phyloP scores from a whole-genome alignment of 92 coral and sea anemone genomes.

The Umimayanthus chanpuru region DNA sequence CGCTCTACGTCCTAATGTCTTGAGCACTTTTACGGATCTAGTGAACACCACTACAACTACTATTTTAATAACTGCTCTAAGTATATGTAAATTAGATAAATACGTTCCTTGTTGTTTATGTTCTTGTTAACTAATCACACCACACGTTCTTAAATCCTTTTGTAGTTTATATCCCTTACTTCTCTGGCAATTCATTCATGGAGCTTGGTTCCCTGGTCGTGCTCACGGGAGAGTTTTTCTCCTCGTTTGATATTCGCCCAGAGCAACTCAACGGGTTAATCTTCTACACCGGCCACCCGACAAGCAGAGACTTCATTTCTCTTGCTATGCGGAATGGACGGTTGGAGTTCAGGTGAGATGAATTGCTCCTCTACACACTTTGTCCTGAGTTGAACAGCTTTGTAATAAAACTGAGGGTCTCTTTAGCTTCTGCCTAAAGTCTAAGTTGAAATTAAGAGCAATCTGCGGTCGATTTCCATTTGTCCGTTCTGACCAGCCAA shows the following conservation, averaged over 20 bases:
- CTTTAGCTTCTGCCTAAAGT: no score
- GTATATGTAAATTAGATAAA: no score
- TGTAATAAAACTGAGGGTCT: background rate
- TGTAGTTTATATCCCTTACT: slow-evolving; percentile 18
- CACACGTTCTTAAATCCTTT: background rate
- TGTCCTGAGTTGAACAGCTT: no score
- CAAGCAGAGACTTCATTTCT: background rate
- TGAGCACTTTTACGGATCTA: no score
- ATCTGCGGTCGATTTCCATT: no score
- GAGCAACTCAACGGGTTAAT: slow-evolving; percentile 33
- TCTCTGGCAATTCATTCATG: slow-evolving; percentile 41
- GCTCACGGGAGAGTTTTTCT: slow-evolving; percentile 4
- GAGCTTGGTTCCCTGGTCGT: slow-evolving; percentile 17
- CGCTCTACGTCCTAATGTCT: no score
- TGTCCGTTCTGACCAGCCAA: no score
- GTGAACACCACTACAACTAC: no score
- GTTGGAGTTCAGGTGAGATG: slow-evolving; percentile 21
- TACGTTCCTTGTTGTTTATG: no score
- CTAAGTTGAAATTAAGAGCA: no score
- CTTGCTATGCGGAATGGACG: slow-evolving; percentile 12
- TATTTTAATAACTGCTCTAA: no score
- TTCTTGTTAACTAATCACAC: background rate
- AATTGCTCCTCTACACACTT: background rate
- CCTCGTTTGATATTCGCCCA: slow-evolving; percentile 35
- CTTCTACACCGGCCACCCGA: slow-evolving; percentile 31